Evolutionary conservation across 1,140 invertebrate genomes (phyloP).

Genomic region (Conus betulinus): DNA sequence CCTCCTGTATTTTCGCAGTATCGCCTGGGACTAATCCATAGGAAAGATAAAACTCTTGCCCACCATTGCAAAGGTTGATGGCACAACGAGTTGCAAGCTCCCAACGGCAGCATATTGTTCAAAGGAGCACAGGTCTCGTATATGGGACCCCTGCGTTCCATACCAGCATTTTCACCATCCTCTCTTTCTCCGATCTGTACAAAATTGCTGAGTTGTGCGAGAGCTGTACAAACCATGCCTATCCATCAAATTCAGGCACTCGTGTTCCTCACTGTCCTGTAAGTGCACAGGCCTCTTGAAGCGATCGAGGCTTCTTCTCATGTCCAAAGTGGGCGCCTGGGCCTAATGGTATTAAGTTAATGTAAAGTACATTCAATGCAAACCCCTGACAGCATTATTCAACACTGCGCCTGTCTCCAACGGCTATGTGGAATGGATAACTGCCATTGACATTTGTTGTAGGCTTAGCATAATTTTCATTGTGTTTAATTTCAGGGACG

Average conservation of each 20-base stretch:
- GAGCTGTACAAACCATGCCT: background rate
- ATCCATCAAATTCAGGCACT: background rate
- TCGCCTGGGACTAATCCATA: background rate
- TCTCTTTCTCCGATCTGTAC: background rate
- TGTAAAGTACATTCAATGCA: background rate
- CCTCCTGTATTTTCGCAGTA: background rate
- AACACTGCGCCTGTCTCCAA: background rate
- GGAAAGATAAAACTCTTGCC: background rate
- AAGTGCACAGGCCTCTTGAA: background rate
- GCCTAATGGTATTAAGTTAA: background rate
- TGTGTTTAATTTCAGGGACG: too few species aligned
- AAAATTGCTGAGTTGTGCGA: conserved; percentile 14
- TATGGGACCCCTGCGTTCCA: background rate
- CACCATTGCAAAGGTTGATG: background rate
- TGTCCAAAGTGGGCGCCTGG: too few species aligned
- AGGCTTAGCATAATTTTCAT: background rate
- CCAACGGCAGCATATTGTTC: background rate
- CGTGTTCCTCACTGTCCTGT: background rate
- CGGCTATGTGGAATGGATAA: conserved; percentile 11
- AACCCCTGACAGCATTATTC: background rate
- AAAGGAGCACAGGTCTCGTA: background rate
- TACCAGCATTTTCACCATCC: conserved; percentile 7
- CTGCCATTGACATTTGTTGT: conserved; percentile 1
- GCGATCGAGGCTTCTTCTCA: background rate
- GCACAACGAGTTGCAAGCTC: background rate